phyloP scores from a whole-genome alignment of 1,140 invertebrate genomes.

The Ganaspis sp. region DNA sequence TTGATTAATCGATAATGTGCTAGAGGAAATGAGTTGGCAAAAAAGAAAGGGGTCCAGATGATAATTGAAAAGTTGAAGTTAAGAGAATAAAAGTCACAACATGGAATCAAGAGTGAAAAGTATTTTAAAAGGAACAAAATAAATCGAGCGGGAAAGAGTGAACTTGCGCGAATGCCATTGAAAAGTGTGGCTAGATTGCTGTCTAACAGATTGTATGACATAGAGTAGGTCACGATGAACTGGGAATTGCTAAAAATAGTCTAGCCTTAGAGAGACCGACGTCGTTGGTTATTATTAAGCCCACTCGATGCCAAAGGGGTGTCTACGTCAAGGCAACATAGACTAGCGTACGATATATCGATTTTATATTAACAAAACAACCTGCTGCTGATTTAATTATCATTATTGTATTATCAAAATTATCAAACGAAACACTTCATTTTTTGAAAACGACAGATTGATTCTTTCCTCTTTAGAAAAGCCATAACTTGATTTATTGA shows the following conservation, averaged over 20 bases:
- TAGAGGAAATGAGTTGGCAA: neutral
- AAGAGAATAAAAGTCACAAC: neutral
- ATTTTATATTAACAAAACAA: neutral
- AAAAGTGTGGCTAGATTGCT: constrained; percentile 47
- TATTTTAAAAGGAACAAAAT: neutral
- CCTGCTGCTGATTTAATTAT: neutral
- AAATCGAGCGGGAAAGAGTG: constrained; percentile 28
- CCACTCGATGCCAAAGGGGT: neutral
- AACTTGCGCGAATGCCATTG: constrained; percentile 54
- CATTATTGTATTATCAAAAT: neutral
- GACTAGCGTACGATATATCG: neutral
- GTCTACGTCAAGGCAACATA: neutral
- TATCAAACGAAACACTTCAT: no score
- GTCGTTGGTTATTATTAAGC: constrained; percentile 3
- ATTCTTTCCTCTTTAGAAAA: no score
- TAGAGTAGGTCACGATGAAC: constrained; percentile 59
- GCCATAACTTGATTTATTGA: no score
- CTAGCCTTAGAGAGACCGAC: constrained; percentile 19
- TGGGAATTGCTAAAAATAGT: constrained; percentile 61
- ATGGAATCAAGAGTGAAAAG: constrained; percentile 19
- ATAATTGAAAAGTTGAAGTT: neutral
- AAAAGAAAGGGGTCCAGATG: neutral
- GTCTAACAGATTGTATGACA: constrained; percentile 6
- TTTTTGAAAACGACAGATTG: no score
- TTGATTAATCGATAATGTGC: constrained; percentile 38